phyloP scores from a whole-genome alignment of 2,888 invertebrate species.

The Rhagonycha lutea region DNA sequence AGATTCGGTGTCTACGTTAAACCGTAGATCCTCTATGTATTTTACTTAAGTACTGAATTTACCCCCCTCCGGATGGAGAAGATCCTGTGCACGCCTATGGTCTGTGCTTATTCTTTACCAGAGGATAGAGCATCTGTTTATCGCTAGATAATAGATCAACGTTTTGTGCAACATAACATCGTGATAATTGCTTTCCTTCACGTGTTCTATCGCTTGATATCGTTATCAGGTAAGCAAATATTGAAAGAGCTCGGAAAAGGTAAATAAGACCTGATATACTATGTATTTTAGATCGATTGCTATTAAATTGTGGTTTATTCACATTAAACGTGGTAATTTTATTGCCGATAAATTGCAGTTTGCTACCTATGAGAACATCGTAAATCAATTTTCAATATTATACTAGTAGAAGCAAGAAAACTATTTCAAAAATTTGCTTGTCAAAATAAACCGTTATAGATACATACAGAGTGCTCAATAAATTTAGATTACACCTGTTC shows the following conservation, averaged over 20 bases:
- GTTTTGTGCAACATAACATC: background rate
- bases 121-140: background rate
- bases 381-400: background rate
- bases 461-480: background rate
- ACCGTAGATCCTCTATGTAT: too few relatives aligned
- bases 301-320: background rate
- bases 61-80: too few relatives aligned
- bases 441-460: background rate
- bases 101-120: background rate
- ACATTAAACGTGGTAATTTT: background rate
- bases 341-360: background rate
- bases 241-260: background rate
- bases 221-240: background rate
- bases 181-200: background rate
- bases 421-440: background rate
- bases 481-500: background rate
- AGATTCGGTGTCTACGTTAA: too few relatives aligned
- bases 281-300: background rate
- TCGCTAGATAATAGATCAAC: background rate
- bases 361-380: background rate
- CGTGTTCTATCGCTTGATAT: background rate
- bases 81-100: too few relatives aligned
- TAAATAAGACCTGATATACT: background rate
- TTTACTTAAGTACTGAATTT: too few relatives aligned
- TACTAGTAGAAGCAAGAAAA: background rate